Percentiles rank a stretch among this genome's conserved stretches.
These are phyloP conservation scores for Oophaga sylvatica DNA, from an alignment of 2,797 vertebrate species.

Conservation along the genomic window DNA sequence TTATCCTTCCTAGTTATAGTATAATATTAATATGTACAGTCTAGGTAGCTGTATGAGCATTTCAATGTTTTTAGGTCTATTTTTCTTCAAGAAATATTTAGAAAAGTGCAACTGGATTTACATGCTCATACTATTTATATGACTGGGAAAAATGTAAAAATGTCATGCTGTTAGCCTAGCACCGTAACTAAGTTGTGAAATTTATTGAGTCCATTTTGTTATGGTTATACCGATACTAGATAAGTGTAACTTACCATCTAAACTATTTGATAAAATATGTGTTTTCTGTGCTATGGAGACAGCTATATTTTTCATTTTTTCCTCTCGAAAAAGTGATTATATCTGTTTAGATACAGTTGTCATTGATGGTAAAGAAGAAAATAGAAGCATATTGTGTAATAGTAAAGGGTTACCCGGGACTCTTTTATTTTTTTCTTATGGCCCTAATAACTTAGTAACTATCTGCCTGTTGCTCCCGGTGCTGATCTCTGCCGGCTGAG, in stretches of 20 bases:
- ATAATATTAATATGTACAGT: not conserved
- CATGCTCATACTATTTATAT: not conserved
- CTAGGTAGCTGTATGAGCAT: not conserved
- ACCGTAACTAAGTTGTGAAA: not conserved
- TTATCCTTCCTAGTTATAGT: not conserved
- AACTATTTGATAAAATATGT: not conserved
- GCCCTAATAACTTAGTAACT: no score
- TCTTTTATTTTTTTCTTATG: no score
- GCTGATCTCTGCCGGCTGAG: no score
- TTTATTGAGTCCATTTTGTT: not conserved
- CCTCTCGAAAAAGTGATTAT: no score
- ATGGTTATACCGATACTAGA: not conserved
- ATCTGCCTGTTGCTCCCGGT: no score
- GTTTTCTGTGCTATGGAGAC: not conserved
- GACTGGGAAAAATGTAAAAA: constrained; percentile 3
- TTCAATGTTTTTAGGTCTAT: not conserved
- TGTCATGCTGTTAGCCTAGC: not conserved
- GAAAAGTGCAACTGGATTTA: not conserved
- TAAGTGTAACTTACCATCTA: not conserved
- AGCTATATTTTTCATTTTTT: no score
- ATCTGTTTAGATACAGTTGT: no score
- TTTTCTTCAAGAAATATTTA: not conserved
- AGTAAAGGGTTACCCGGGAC: no score
- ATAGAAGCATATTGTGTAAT: no score
- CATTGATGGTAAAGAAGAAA: no score